A percentile compares a stretch with the other conserved stretches of the same genome.
Evolutionary conservation across 2,888 invertebrate genomes (phyloP).

Genomic region (Piscicola geometra): DNA sequence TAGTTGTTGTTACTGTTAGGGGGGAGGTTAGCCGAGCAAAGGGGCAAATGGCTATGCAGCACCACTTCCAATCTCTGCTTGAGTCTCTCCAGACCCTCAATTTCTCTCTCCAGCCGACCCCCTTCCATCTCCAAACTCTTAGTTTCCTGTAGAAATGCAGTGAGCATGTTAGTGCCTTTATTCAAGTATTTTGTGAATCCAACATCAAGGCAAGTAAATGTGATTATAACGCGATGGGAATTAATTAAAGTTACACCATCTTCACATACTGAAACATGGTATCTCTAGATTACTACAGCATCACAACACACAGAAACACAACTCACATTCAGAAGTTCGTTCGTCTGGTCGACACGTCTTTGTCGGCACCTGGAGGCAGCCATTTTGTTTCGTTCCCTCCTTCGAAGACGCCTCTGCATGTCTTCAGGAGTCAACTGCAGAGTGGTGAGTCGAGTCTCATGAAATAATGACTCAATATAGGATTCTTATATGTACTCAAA

Average conservation of each 20-base stretch:
- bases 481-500: no score
- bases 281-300: no score
- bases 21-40: conserved; percentile 22
- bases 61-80: conserved; percentile 27
- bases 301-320: no score
- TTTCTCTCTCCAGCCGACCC: conserved; percentile 22
- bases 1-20: conserved; percentile 12
- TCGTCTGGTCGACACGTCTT: conserved; percentile 90
- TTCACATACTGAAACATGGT: no score
- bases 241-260: no score
- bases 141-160: conserved; percentile 18
- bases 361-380: conserved; percentile 96
- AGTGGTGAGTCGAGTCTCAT: no score
- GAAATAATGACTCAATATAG: no score
- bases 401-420: conserved; percentile 76
- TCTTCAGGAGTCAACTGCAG: conserved; percentile 62
- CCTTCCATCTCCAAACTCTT: conserved; percentile 24
- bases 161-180: not conserved
- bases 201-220: no score
- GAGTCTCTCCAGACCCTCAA: conserved; percentile 27
- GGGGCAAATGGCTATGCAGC: conserved; percentile 24
- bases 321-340: conserved; percentile 72
- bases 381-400: conserved; percentile 90
- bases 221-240: no score
- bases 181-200: not conserved